Percentiles rank a stretch among this genome's conserved stretches.
Evolutionary conservation across 2,797 vertebrate species (phyloP).

Genomic region (Aplochiton taeniatus): DNA sequence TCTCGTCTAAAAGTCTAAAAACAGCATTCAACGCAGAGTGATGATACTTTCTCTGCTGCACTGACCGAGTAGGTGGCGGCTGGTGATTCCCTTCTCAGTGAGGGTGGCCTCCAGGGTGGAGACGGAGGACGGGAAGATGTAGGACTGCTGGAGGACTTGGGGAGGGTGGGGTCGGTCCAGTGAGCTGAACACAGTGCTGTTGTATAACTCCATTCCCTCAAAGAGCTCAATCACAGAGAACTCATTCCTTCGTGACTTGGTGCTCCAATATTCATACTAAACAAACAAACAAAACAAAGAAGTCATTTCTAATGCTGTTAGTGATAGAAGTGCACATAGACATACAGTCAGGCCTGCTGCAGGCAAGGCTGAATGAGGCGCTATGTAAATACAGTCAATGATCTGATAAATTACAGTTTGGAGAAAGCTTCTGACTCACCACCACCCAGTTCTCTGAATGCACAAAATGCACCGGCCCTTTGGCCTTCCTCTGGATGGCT

Average conservation of each 20-base stretch:
- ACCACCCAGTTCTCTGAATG: constrained; percentile 99
- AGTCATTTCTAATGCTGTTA: no score
- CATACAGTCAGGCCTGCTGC: no score
- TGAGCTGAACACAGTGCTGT: constrained; percentile 96
- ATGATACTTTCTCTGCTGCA: constrained; percentile 1
- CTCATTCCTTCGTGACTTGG: constrained; percentile 93
- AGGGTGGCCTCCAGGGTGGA: constrained; percentile 94
- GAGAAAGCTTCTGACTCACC: constrained; percentile 74
- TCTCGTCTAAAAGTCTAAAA: not conserved
- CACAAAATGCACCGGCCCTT: constrained; percentile 90
- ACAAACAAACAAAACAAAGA: not conserved
- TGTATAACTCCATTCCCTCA: constrained; percentile 95
- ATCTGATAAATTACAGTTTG: not conserved
- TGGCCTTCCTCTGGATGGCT: constrained; percentile 91
- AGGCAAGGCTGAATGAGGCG: no score
- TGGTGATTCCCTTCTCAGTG: constrained; percentile 97
- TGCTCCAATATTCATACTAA: constrained; percentile 98
- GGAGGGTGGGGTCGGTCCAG: constrained; percentile 90
- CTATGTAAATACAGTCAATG: no score
- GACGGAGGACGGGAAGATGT: constrained; percentile 95
- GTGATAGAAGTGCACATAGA: no score
- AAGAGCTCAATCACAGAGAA: constrained; percentile 93
- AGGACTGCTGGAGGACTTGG: constrained; percentile 95
- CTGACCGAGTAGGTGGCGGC: constrained; percentile 93
- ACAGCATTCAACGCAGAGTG: not conserved